These are phyloP conservation scores for Xanthorhoe spadicearia DNA, from an alignment of 2,888 invertebrate species.

Conservation along the genomic window DNA sequence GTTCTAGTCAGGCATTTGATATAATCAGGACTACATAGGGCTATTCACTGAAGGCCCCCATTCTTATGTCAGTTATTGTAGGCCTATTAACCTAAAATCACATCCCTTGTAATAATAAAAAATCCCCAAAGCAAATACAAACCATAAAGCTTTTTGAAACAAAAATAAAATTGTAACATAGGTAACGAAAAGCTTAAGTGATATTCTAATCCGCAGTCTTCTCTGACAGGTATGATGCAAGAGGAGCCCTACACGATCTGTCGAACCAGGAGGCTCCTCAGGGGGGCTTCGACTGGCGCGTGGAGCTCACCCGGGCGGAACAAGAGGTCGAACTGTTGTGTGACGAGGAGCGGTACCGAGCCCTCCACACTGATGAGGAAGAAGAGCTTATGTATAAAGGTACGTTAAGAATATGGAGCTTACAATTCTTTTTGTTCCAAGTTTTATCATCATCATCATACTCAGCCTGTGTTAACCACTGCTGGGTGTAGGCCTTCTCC, in stretches of 20 bases:
- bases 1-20: neutral
- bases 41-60: no score
- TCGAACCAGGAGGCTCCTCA: constrained; percentile 91
- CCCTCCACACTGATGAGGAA: constrained; percentile 93
- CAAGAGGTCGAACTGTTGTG: constrained; percentile 94
- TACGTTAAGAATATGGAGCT: constrained; percentile 56
- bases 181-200: constrained; percentile 10
- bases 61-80: neutral
- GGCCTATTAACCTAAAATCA: neutral
- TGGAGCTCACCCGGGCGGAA: constrained; percentile 89
- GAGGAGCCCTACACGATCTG: constrained; percentile 96
- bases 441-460: no score
- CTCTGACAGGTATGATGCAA: constrained; percentile 94
- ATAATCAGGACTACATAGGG: neutral
- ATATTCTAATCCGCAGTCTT: constrained; percentile 36
- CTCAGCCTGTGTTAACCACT: no score
- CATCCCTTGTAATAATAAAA: neutral
- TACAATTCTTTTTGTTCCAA: no score
- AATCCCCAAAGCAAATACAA: neutral
- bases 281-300: constrained; percentile 87
- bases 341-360: constrained; percentile 97
- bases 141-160: constrained; percentile 19
- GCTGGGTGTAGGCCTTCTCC: no score
- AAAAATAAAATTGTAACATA: constrained; percentile 14
- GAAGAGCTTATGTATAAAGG: constrained; percentile 96